A percentile compares a stretch with the other conserved stretches of the same genome.
phyloP scores from a whole-genome alignment of 2,797 vertebrate species.

The Benthosema pterotum region DNA sequence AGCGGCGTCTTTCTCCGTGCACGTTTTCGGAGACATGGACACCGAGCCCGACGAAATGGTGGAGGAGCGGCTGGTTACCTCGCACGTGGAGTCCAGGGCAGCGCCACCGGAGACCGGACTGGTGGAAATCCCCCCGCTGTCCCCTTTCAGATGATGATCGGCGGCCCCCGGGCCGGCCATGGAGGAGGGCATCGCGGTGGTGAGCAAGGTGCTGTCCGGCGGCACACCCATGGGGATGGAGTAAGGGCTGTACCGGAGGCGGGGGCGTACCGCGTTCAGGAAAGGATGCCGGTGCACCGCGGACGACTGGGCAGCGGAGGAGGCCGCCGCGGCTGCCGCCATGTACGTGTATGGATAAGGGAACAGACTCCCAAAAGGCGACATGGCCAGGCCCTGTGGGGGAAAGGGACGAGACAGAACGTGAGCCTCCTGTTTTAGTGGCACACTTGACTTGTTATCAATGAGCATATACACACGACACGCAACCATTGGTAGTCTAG shows the following conservation, averaged over 20 bases:
- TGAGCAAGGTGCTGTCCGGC: constrained; percentile 89
- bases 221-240: constrained; percentile 88
- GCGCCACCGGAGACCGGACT: constrained; percentile 83
- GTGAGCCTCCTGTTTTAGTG: constrained; percentile 17
- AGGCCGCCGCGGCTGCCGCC: constrained; percentile 92
- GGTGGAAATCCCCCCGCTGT: constrained; percentile 73
- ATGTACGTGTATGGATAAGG: constrained; percentile 98
- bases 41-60: constrained; percentile 89
- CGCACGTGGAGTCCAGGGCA: constrained; percentile 91
- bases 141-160: constrained; percentile 85
- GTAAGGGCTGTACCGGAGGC: constrained; percentile 96
- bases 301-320: constrained; percentile 84
- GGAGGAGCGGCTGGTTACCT: constrained; percentile 92
- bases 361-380: constrained; percentile 93
- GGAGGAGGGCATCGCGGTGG: constrained; percentile 81
- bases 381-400: constrained; percentile 93
- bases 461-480: no score
- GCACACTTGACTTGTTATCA: no score
- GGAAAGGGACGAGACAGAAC: constrained; percentile 23
- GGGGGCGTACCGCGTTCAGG: constrained; percentile 90
- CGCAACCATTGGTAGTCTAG: no score
- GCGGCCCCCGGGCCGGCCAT: constrained; percentile 76
- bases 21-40: constrained; percentile 90
- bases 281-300: constrained; percentile 93
- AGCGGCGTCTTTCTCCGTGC: constrained; percentile 88